Evolutionary conservation across 2,888 invertebrate species (phyloP), one percentile per base, ranked within the genome.

Genomic region (Parapristionchus giblindavisi): DNA sequence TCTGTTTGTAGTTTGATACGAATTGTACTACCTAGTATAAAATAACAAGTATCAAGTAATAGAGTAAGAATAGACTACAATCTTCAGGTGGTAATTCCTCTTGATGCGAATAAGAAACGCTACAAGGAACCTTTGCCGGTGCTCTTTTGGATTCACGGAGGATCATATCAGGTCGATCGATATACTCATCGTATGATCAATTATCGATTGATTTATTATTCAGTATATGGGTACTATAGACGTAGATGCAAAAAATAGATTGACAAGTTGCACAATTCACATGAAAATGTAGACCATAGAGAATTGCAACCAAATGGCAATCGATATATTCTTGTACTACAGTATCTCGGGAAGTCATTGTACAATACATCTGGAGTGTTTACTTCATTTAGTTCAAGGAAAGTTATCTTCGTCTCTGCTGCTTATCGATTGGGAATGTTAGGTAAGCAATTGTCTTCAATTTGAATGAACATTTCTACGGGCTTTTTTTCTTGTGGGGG

Each of bases 351-450:
- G 29, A 65, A 65, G 48, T 24, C 66, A 17, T 34, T 66, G 17
- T 65, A 65, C 65, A 65, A 65, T 32, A 65, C 65, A 1, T 66
- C 66, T 3, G 66, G 66, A 29, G 36, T 66, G 8, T 51, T 66
- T 3, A 34, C 51, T 29, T 21, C 27, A 4, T 14, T 66, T n/a
- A 32, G 32, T n/a, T 32, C 66, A 1, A 27, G 51, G 21, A 48
- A 51, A 29, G 14, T 66, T n/a, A 66, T 66, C 21, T 66, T 66
- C 51, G 51, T 66, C 34, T 14, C 66, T 21, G 51, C 24, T 2
- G 51, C 29, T 1, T 66, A 66, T 21, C 1, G 66, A 51, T n/a
- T 66, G 48, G 66, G 66, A 1, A 48, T 66, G 21, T 48, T 66
- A 17, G 66, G 61, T 61, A 34, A 6, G 61, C 6, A 43, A 43